These are phyloP conservation scores for Aplysina aerophoba DNA, from an alignment of 37 sponge, comb jelly and placozoan genomes.

Conservation along the genomic window DNA sequence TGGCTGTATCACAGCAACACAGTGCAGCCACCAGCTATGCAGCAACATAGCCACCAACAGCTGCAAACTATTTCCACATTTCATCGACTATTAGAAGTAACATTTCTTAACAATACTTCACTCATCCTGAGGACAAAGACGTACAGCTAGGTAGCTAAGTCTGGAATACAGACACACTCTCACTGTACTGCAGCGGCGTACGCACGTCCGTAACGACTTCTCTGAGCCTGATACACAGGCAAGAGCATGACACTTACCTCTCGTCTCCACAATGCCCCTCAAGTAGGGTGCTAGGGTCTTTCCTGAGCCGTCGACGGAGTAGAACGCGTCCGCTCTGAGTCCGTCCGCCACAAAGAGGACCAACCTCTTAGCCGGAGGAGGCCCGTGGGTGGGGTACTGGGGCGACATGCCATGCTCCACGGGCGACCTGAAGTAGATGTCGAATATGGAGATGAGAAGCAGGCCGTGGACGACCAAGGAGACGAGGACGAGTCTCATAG, in stretches of 20 bases:
- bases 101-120: too few species aligned
- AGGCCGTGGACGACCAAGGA: constrained; percentile 66
- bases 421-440: constrained; percentile 91
- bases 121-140: too few species aligned
- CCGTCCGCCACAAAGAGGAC: constrained; percentile 85
- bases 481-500: background rate
- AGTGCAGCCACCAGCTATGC: too few species aligned
- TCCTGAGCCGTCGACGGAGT: constrained; percentile 45
- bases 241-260: background rate
- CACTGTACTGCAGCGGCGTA: background rate
- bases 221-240: background rate
- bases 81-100: too few species aligned
- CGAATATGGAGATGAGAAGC: constrained; percentile 82
- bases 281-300: constrained; percentile 67
- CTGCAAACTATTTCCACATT: too few species aligned
- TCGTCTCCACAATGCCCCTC: constrained; percentile 44
- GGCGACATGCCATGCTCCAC: constrained; percentile 72
- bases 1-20: too few species aligned
- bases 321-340: constrained; percentile 72
- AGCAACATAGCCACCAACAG: too few species aligned
- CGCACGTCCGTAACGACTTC: background rate
- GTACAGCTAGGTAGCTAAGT: too few species aligned
- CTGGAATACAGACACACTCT: too few species aligned
- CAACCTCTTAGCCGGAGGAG: constrained; percentile 83
- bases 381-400: constrained; percentile 42